Percentiles rank a stretch among this genome's conserved stretches.
Evolutionary conservation across 2,113 vertebrate species (phyloP).

Genomic region (Okapia johnstoni): DNA sequence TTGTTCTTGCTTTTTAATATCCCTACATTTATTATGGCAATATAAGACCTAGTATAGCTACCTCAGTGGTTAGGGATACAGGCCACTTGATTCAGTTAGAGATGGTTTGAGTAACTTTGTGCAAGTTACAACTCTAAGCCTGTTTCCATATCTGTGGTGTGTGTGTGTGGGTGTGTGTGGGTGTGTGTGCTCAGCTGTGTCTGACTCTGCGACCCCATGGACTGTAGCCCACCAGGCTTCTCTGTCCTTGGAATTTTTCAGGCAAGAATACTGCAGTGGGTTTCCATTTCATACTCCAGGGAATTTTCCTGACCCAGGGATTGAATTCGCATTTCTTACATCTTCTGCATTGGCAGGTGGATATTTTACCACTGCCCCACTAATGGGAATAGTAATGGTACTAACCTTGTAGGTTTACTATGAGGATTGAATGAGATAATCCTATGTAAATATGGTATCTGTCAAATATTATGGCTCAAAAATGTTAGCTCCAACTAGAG

Average conservation of each 20-base stretch:
- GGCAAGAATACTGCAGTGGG: background rate
- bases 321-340: background rate
- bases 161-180: background rate
- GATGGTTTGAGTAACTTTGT: background rate
- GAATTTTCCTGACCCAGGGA: background rate
- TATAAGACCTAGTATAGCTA: background rate
- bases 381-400: background rate
- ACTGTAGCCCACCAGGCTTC: background rate
- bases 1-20: background rate
- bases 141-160: background rate
- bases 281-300: background rate
- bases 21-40: background rate
- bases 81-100: background rate
- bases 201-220: background rate
- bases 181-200: background rate
- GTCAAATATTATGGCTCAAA: background rate
- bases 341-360: background rate
- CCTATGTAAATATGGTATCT: background rate
- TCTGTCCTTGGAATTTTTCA: background rate
- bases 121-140: background rate
- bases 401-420: background rate
- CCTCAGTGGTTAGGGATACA: background rate
- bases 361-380: background rate
- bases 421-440: background rate
- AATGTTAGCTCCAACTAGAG: background rate